A percentile compares a stretch with the other conserved stretches of the same genome.
Evolutionary conservation across 35 echinoderm and acorn worm species (phyloP).

Genomic region (Chiridota heheva): DNA sequence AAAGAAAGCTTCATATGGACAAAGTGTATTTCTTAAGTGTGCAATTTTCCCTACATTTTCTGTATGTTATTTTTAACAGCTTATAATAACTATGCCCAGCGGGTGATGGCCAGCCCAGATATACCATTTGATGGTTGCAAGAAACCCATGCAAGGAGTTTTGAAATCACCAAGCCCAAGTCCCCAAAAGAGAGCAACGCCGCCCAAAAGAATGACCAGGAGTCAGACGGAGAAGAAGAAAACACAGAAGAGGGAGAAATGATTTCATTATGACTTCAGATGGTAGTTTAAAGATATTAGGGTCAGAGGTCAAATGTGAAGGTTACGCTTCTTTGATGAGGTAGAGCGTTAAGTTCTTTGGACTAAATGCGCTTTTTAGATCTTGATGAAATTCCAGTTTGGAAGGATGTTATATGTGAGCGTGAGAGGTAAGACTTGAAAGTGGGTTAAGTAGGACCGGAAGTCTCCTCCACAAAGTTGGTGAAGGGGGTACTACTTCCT

Average conservation of each 20-base stretch:
- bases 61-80: conserved; percentile 40
- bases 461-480: no score
- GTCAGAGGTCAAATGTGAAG: not conserved
- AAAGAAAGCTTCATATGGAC: not conserved
- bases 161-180: conserved; percentile 51
- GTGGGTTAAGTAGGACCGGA: no score
- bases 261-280: not conserved
- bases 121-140: conserved; percentile 82
- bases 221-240: not conserved
- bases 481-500: no score
- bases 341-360: not conserved
- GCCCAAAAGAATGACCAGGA: conserved; percentile 7
- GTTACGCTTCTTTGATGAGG: not conserved
- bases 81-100: conserved; percentile 55
- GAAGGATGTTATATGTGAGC: no score
- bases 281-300: not conserved
- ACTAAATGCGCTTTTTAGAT: no score
- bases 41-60: no score
- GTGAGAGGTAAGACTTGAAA: no score
- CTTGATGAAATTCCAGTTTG: no score
- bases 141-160: conserved; percentile 63
- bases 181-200: not conserved
- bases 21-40: not conserved
- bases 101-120: conserved; percentile 52
- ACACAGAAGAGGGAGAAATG: conserved; percentile 1